phyloP scores from a whole-genome alignment of 2,113 vertebrate species.

The Pseudois nayaur region DNA sequence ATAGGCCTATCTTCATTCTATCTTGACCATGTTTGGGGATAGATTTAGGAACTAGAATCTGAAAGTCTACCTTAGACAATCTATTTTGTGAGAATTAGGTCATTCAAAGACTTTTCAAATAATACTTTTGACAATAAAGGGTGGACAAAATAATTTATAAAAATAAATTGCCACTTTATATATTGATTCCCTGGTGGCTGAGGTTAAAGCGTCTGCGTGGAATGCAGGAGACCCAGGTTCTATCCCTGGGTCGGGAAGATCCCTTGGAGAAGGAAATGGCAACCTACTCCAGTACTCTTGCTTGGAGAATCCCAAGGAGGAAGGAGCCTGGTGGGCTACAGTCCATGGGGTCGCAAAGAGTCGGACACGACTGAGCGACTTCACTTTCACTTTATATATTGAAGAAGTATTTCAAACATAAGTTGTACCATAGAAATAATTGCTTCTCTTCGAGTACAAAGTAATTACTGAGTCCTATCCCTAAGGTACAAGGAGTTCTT shows the following conservation, averaged over 20 bases:
- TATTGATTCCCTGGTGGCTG: neutral
- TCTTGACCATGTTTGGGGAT: neutral
- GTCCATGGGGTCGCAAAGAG: accelerated
- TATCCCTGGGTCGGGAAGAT: too few species aligned
- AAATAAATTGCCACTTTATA: neutral
- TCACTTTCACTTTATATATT: neutral
- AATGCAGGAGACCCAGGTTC: too few species aligned
- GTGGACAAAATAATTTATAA: neutral
- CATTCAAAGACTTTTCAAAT: neutral
- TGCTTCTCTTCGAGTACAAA: neutral
- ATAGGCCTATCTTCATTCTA: neutral
- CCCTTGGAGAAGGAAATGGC: too few species aligned
- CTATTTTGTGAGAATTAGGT: neutral
- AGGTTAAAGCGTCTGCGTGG: too few species aligned
- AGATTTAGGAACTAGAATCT: neutral
- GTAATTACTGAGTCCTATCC: neutral
- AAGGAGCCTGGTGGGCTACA: too few species aligned
- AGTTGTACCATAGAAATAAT: neutral
- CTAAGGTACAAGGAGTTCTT: neutral
- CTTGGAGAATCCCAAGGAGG: too few species aligned
- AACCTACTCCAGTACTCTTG: too few species aligned
- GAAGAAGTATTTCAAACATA: neutral
- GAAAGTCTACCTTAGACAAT: neutral
- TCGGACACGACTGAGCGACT: accelerated
- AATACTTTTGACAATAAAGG: neutral